Evolutionary conservation across 2,113 vertebrate species (phyloP), one percentile per base, ranked within the genome.

Genomic region (Prunella fulvescens): DNA sequence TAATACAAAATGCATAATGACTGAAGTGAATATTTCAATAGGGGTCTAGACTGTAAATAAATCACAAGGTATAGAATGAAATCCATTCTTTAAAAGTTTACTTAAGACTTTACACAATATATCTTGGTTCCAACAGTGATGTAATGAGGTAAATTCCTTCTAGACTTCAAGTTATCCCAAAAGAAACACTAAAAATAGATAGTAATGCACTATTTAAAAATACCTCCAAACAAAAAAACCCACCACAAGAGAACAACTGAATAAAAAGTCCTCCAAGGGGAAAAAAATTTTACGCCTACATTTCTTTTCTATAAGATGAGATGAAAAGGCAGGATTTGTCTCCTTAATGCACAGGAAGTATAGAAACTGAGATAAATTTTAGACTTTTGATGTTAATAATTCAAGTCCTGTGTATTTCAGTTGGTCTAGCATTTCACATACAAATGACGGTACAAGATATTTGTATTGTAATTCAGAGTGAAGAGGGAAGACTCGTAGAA

Each of bases 1-100:
- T 89, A 13, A 47, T 92, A n/a, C 44, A 86, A 87, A 74, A 61
- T 67, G 58, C 60, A 48, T 92, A 35, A 73, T 76, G 47, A 51
- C 33, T 1, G 3, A 81, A 28, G 66, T 26, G 33, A 92, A 58
- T 57, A 80, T 85, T 90, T 90, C 88, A 81, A 1, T 92, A 58
- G 61, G 12, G 58, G 42, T 77, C n/a, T 77, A 47, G 35, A 48
- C 40, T 29, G 56, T 86, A 70, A 92, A 78, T 91, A 81, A 92
- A 91, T 94, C 60, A 48, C 24, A 78, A 88, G 7, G 5, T 71
- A 18, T 60, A 22, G 14, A 83, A 83, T 42, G 22, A 73, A 89
- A 72, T 53, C 13, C 9, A 1, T 84, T 93, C 10, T 60, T 64
- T 54, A 40, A 42, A 81, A 64, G 31, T 65, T 89, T 93, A 19